These are phyloP conservation scores for Passerculus sandwichensis DNA, from an alignment of 2,797 vertebrate genomes.

Conservation along the genomic window DNA sequence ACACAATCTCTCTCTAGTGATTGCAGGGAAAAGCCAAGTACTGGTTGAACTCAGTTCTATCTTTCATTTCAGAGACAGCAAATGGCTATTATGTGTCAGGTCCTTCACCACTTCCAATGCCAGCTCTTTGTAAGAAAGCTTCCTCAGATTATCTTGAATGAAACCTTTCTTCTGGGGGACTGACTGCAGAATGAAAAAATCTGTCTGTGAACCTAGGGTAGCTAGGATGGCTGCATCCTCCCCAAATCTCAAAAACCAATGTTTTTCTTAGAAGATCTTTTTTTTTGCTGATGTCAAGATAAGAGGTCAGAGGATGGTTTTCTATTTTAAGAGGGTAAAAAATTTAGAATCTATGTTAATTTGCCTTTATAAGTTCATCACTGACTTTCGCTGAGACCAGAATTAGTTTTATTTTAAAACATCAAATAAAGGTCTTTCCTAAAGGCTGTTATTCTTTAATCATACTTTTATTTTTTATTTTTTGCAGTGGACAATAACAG, in stretches of 20 bases:
- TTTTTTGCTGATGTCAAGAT: background rate
- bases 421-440: background rate
- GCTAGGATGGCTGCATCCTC: background rate
- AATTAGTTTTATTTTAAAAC: background rate
- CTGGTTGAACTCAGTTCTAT: background rate
- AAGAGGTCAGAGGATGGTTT: background rate
- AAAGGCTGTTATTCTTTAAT: background rate
- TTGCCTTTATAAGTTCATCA: background rate
- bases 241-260: background rate
- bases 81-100: background rate
- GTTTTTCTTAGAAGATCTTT: background rate
- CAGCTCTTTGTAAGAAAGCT: background rate
- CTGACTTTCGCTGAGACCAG: background rate
- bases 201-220: background rate
- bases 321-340: background rate
- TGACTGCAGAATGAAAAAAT: background rate
- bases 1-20: constrained; percentile 31
- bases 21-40: constrained; percentile 9
- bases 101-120: background rate
- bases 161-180: background rate
- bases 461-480: background rate
- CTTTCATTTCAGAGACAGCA: constrained; percentile 16
- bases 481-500: background rate
- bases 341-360: background rate
- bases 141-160: background rate